Base-by-base conservation (phyloP, 2,888 invertebrate species). In the Pinctada fucata region DNA sequence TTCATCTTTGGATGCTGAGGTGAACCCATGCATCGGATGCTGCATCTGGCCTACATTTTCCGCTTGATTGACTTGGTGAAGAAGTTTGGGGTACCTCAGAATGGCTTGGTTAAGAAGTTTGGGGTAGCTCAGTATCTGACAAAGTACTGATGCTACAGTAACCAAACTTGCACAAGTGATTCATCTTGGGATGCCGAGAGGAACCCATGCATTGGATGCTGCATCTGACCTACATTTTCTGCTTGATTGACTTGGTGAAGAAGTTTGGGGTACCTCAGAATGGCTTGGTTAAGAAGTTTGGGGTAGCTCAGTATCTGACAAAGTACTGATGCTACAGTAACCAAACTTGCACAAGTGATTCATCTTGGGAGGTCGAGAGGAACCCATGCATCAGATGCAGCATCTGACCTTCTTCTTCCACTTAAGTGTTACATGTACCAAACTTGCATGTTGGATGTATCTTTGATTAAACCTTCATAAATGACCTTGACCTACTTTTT, bases 61-160 rank as follows among this genome's bases (percentile, higher is more conserved):
- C 58, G 58, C 58, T 58, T 58, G 58, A 58, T 6, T 58, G 58
- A 58, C 58, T 58, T 13, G 58, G 58, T 58, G 58, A 58, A 58
- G 58, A 10, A 13, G 58, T 58, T 58, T 58, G 58, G 31, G 31
- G 31, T 31, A 31, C 31, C 31, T 31, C 31, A 31, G 58, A 58
- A 13, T 58, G 58, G 13, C 58, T 58, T 13, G 58, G 58, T 58
- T 6, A 58, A 58, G 58, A 10, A 13, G 58, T 58, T 58, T 58
- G 58, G 31, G 58, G 58, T 58, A 58, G 13, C 13, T 58, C 58
- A 58, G 58, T 58, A 13, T 58, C 13, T 6, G 13, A 58, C 8
- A 58, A 58, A 58, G 58, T 58, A 58, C 13, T 10, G 58, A 13
- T 58, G 58, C 58, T 58, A 58, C 58, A 58, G 58, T 58, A 10